Evolutionary conservation across 2,888 invertebrate species (phyloP), one percentile per base, ranked within the genome.

Genomic region (Poecilus cupreus): DNA sequence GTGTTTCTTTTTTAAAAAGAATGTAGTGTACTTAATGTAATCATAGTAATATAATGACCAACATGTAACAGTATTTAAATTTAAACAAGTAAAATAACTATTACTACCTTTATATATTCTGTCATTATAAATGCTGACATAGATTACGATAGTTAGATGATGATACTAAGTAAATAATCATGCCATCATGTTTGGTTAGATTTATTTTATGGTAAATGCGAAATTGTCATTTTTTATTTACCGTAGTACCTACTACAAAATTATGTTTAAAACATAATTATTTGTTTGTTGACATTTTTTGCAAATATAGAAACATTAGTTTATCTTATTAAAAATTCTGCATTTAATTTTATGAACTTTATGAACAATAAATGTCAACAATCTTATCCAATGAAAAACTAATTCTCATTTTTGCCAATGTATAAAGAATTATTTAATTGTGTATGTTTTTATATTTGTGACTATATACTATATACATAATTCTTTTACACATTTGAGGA

Each of bases 61-160:
- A 80, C 72, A 57, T 80, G 37, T 80, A 80, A 72, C 80, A 80
- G 80, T 80, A 80, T 80, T 80, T 72, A 80, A 80, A 79, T 68
- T 76, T 32, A 70, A 79, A 32, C 68, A 46, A 79, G 26, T 46
- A 80, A 54, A 32, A 80, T 72, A 80, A 57, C 43, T 68, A 78
- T 46, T 78, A 78, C 68, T 78, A 75, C 51, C 46, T 75, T 75
- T 75, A 75, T 75, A 75, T 75, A 78, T 78, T 32, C 32, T 78
- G 78, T 68, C 78, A 78, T 46, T 77, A 78, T 78, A 68, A 60
- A 49, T 46, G 49, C 78, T 78, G 78, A 68, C 68, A 78, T 78
- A 78, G 75, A 51, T 68, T 18, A 37, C 10, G 18, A 77, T 77
- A 76, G 51, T 76, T 76, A 77, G 24, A 22, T 24, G 51, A 51